Evolutionary conservation across 1,140 invertebrate genomes (phyloP).

Genomic region (Parasteatoda tepidariorum): DNA sequence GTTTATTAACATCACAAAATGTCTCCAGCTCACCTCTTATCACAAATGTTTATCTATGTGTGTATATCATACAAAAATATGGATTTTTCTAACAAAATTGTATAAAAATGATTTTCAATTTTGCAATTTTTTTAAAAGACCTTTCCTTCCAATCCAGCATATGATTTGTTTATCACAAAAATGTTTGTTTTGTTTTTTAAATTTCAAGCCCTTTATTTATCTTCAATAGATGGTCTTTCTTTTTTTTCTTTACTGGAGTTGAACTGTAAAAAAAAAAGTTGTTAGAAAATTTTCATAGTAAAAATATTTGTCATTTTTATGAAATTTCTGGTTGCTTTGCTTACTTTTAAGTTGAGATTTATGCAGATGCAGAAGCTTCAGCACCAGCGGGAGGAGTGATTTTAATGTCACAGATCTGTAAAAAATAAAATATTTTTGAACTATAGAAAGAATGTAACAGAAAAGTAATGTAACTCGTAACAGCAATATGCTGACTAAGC

Average conservation of each 20-base stretch:
- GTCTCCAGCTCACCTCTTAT: slow-evolving; percentile 47
- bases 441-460: too few species aligned
- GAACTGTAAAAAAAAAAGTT: background rate
- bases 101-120: slow-evolving; percentile 14
- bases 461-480: too few species aligned
- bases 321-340: background rate
- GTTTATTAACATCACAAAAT: slow-evolving; percentile 49
- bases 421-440: background rate
- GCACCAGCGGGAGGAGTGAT: slow-evolving; percentile 44
- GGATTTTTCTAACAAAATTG: background rate
- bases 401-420: slow-evolving; percentile 51
- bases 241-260: background rate
- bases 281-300: background rate
- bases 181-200: background rate
- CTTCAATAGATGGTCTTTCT: background rate
- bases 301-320: background rate
- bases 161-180: background rate
- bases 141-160: background rate
- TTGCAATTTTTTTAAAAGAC: background rate
- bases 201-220: background rate
- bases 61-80: slow-evolving; percentile 41
- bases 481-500: too few species aligned
- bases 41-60: slow-evolving; percentile 31
- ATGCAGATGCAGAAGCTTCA: slow-evolving; percentile 18
- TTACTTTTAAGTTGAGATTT: slow-evolving; percentile 6